Conservation (phyloP, 2,888 invertebrate species). For the Bellardia bayeri region DNA sequence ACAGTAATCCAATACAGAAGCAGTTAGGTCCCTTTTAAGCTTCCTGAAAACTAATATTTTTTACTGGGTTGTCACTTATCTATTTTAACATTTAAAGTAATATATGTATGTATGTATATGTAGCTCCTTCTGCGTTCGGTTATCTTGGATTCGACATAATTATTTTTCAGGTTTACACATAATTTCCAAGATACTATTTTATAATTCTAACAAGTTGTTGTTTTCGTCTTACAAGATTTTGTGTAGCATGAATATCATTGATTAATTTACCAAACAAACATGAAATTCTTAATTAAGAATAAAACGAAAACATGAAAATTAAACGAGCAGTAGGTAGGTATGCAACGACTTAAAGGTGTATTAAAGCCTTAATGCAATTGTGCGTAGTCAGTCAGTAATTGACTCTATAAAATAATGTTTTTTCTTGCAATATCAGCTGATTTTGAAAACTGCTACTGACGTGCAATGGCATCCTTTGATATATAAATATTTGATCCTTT, state of each 20-base stretch:
- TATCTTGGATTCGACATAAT: not conserved
- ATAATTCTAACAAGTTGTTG: constrained; percentile 14
- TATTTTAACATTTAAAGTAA: not conserved
- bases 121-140: not conserved
- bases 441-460: too few species aligned
- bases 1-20: too few species aligned
- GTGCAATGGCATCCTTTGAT: too few species aligned
- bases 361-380: too few species aligned
- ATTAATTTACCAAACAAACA: constrained; percentile 49
- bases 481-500: too few species aligned
- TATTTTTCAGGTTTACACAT: not conserved
- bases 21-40: too few species aligned
- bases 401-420: too few species aligned
- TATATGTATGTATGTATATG: not conserved
- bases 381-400: too few species aligned
- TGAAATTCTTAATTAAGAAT: constrained; percentile 52
- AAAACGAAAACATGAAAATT: not conserved
- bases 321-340: not conserved
- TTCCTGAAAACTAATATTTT: too few species aligned
- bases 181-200: constrained; percentile 13
- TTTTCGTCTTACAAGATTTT: constrained; percentile 34
- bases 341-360: not conserved
- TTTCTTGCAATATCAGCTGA: too few species aligned
- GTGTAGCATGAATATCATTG: constrained; percentile 62
- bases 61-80: too few species aligned